Evolutionary conservation across 2,113 vertebrate genomes (phyloP), one percentile per base, ranked within the genome.

Genomic region (Rhinopomastus cyanomelas): DNA sequence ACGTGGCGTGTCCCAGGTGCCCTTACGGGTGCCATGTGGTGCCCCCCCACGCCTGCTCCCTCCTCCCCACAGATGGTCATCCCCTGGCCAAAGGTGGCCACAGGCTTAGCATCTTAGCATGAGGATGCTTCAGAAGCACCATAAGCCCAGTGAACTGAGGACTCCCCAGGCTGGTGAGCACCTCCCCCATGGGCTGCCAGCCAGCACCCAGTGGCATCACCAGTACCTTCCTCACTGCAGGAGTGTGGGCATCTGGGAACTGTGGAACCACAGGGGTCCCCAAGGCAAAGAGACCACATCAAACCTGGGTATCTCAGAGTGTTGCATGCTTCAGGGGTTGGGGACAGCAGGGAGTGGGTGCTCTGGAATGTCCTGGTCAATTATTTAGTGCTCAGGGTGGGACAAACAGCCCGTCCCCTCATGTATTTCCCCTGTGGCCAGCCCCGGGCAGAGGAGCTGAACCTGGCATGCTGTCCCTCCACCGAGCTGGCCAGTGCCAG

Each of bases 211-310:
- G 36, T 2, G 1, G 25, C 64, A 53, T 16, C 68, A 18, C 8
- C 2, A 1, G 34, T 5, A 17, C 20, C 49, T n/a, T 69, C 42
- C 36, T 42, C 10, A 0, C 44, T 69, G 12, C 0, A 0, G 61
- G 27, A 88, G 22, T 16, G 18, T 12, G 32, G 52, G 36, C 48
- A 36, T 23, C 37, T 4, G 77, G 8, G 29, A 69, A 49, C 39
- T 17, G 9, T 0, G 12, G 66, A 8, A 81, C 6, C 4, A 2
- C 49, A 16, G 37, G 30, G 11, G 13, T 32, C 6, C 57, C 52
- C 59, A 37, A 26, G 30, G 57, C 9, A 64, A 75, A 53, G 51
- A 25, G 73, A 29, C 1, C 48, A 56, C 36, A 12, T 30, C 20
- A 37, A 11, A 37, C 14, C 2, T 3, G 39, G 67, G 16, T 29